Base-by-base conservation (phyloP, 2,797 vertebrate genomes). In the Takifugu ocellatus region DNA sequence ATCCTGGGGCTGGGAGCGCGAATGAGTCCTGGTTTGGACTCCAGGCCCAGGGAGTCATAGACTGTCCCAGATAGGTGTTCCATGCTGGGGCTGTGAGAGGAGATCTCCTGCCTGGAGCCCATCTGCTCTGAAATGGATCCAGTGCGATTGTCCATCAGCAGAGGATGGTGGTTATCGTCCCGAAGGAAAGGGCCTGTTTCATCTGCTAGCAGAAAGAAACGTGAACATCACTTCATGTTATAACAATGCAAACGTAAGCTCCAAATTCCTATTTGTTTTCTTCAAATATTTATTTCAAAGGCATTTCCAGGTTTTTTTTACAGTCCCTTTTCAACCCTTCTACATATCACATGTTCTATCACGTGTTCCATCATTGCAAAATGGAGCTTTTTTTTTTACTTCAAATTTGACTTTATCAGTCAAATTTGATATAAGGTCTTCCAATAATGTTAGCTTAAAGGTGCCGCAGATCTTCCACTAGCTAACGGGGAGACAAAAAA, bases 1-100 rank as follows among this genome's bases (percentile, higher is more conserved):
- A 98, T 98, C 86, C 95, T 93, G 74, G 96, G 96, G 79, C 96
- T 96, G 29, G 91, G 89, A 77, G 92, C 91, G 5, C 82, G 77
- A 55, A 91, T 89, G 75, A 79, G 89, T 45, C 85, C 82, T 14
- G 89, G 73, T 83, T 81, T 92, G 68, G 89, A 88, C 61, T 84
- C 76, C 87, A 91, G 89, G 43, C 91, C 92, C 78, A 90, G 85
- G 14, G 72, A 66, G 15, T 76, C 67, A 36, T 71, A 72, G 43
- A 54, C 50, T 1, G 31, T 25, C 10, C 1, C 67, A 39, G 75
- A 17, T 42, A 78, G 61, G 57, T 59, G 54, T 1, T 74, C 77
- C 49, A 69, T 15, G 1, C 15, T 39, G 25, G 86, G 82, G 29
- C 49, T 55, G 5, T 56, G 69, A 54, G 61, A 50, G 25, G 70